A percentile compares a stretch with the other conserved stretches of the same genome.
These are phyloP conservation scores for Galleria mellonella DNA, from an alignment of 1,140 invertebrate species.

Conservation along the genomic window DNA sequence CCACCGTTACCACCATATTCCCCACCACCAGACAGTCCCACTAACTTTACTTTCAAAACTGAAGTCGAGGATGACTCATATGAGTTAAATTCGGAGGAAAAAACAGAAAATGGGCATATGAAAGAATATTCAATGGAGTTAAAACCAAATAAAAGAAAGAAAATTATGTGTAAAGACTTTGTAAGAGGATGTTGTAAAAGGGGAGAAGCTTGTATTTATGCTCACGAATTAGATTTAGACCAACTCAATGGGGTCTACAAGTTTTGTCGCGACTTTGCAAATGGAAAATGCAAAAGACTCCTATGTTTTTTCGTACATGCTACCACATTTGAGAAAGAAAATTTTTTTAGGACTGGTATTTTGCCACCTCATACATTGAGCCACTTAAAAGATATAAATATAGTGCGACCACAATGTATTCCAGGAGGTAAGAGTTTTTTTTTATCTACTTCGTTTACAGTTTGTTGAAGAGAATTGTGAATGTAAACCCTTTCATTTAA, in stretches of 20 bases:
- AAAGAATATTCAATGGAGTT: not conserved
- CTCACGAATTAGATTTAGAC: conserved; percentile 30
- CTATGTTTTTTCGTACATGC: conserved; percentile 50
- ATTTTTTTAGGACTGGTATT: conserved; percentile 37
- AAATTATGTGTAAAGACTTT: conserved; percentile 39
- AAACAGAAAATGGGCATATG: conserved; percentile 3
- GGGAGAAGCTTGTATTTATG: conserved; percentile 30
- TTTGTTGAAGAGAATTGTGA: no score
- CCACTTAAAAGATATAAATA: no score
- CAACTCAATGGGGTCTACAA: conserved; percentile 36
- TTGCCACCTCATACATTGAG: conserved; percentile 26
- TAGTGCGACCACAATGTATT: no score
- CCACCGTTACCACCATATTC: conserved; percentile 27
- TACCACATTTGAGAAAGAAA: conserved; percentile 43
- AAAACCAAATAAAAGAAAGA: conserved; percentile 1
- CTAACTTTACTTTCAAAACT: conserved; percentile 14
- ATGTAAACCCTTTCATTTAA: no score
- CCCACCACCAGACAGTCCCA: conserved; percentile 17
- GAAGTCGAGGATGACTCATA: conserved; percentile 25
- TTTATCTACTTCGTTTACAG: no score
- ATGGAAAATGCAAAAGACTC: conserved; percentile 25
- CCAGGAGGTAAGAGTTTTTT: no score
- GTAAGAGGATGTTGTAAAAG: conserved; percentile 38
- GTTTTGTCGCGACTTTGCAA: conserved; percentile 50
- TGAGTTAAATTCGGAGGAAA: conserved; percentile 3